These are phyloP conservation scores for Chironomus riparius DNA, from an alignment of 2,888 invertebrate genomes.

Conservation along the genomic window DNA sequence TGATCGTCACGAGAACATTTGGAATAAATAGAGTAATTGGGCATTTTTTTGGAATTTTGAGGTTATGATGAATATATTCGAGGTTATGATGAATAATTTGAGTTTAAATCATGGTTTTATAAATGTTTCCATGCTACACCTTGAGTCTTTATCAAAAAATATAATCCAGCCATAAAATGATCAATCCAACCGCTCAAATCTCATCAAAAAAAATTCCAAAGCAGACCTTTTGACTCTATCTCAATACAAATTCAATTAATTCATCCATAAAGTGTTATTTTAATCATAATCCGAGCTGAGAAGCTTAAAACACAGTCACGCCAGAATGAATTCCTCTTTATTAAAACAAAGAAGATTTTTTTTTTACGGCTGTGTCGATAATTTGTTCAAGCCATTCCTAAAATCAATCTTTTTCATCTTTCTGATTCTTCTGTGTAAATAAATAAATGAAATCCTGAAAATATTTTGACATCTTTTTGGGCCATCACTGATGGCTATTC, in stretches of 20 bases:
- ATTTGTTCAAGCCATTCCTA: not conserved
- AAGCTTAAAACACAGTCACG: not conserved
- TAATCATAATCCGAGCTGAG: constrained; percentile 7
- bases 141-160: too few relatives aligned
- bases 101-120: too few relatives aligned
- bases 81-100: too few relatives aligned
- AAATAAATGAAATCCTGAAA: not conserved
- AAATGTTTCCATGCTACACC: too few relatives aligned
- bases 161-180: too few relatives aligned
- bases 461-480: not conserved
- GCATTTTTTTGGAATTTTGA: too few relatives aligned
- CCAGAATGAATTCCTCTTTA: not conserved
- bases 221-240: constrained; percentile 9
- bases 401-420: not conserved
- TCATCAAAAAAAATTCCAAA: not conserved
- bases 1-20: not conserved
- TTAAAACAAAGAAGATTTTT: not conserved
- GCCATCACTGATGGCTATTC: not conserved
- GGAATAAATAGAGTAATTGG: too few relatives aligned
- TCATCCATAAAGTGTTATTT: constrained; percentile 27
- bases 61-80: too few relatives aligned
- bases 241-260: constrained; percentile 12
- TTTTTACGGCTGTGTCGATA: not conserved
- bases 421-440: not conserved
- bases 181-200: too few relatives aligned